phyloP scores from a whole-genome alignment of 2,888 invertebrate species.

The Cantharis flavilabris region DNA sequence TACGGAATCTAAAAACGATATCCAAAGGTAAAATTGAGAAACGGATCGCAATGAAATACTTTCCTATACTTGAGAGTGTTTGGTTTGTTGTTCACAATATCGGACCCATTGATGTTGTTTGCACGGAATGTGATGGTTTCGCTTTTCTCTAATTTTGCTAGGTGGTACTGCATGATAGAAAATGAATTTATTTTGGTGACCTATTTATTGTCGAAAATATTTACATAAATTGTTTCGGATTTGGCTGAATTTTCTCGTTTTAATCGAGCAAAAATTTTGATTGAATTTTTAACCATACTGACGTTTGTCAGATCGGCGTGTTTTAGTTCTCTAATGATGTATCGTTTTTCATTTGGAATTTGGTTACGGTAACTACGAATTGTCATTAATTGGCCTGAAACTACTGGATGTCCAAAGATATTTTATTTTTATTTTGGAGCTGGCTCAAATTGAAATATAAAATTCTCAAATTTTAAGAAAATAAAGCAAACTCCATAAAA shows the following conservation, averaged over 20 bases:
- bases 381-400: background rate
- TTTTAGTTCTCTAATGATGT: background rate
- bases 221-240: constrained; percentile 18
- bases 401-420: background rate
- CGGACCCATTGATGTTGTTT: background rate
- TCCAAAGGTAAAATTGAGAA: background rate
- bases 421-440: too few species aligned
- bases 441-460: too few species aligned
- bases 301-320: constrained; percentile 13
- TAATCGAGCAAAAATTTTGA: constrained; percentile 56
- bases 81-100: background rate
- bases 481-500: too few species aligned
- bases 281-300: constrained; percentile 53
- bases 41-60: background rate
- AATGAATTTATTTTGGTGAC: background rate
- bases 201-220: background rate
- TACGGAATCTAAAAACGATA: background rate
- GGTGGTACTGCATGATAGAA: background rate
- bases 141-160: background rate
- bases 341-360: background rate
- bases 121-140: background rate
- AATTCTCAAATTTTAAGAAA: too few species aligned
- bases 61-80: background rate
- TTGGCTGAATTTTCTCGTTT: constrained; percentile 39
- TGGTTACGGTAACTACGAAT: background rate